These are phyloP conservation scores for Julus scanicus DNA, from an alignment of 2,888 invertebrate species.

Conservation along the genomic window DNA sequence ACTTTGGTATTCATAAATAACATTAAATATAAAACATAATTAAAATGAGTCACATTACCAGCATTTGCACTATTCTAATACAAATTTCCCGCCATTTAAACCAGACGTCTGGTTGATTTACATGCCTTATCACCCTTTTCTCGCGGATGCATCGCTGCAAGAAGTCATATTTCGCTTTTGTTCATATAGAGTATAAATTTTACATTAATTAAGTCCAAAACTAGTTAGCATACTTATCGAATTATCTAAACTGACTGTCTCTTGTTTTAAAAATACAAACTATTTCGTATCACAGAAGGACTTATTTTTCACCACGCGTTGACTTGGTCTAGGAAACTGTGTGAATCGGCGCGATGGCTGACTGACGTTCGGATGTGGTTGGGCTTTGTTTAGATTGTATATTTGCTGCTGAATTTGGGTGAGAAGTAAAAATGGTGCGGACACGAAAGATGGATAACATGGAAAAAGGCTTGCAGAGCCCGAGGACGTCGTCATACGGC, in stretches of 20 bases:
- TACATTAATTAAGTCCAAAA: no score
- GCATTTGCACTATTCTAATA: no score
- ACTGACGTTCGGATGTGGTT: conserved; percentile 44
- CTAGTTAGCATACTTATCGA: no score
- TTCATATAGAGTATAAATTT: not conserved
- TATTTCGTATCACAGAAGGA: no score
- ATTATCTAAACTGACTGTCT: no score
- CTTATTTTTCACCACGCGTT: not conserved
- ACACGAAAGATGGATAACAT: conserved; percentile 46
- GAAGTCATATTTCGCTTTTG: not conserved
- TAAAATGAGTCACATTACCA: no score
- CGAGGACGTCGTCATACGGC: conserved; percentile 18
- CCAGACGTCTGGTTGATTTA: not conserved
- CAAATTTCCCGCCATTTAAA: no score
- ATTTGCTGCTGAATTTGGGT: no score
- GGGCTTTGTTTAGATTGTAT: conserved; percentile 6
- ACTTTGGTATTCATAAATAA: no score
- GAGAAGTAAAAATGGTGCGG: conserved; percentile 48
- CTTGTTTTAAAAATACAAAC: no score
- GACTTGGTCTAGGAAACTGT: no score
- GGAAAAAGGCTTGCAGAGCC: conserved; percentile 44
- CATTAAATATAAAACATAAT: no score
- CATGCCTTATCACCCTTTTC: not conserved
- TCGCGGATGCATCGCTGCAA: not conserved
- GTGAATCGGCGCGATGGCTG: not conserved